Evolutionary conservation across 2,113 vertebrate species (phyloP), one percentile per base, ranked within the genome.

Genomic region (Misgurnus mizolepis): DNA sequence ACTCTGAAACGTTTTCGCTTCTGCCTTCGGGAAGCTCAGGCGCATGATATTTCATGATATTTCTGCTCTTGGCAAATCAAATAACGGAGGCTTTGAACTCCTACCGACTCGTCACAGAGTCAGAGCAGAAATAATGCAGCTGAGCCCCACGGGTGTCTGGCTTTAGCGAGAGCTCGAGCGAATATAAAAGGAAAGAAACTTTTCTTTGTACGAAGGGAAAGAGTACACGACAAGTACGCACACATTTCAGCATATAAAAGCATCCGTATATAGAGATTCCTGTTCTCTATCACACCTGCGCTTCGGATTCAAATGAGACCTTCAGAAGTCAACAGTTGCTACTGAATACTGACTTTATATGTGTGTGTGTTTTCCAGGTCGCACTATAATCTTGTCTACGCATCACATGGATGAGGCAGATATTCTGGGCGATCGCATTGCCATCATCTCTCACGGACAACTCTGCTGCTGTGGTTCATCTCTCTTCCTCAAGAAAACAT

Each of bases 401-500:
- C 98, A 99, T 81, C 98, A 99, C 90, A 99, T 99, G 98, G 98
- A 99, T 10, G 98, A 99, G 81, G 98, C 97, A 0, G 97, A 99
- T 87, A 96, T 99, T 82, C 85, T 99, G 0, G 98, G 97, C 0
- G 98, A 99, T 71, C 92, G 96, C 14, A 96, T 99, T 56, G 96
- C 97, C 84, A 99, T 99, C 53, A 98, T 99, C 87, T 97, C 98
- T 81, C 93, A 96, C 0, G 98, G 97, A 69, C 96, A 93, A 84
- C 89, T 99, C 84, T 96, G 96, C 64, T 98, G 97, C 83, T 95
- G 96, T n/a, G 97, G 98, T 47, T 98, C 98, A 60, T 96, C 98
- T 0, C 92, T 99, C 6, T 98, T 98, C 81, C 92, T 99, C 34
- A 99, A 99, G 90, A 99, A 98, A 82, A 93, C 93, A 10, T 92